Evolutionary conservation across 2,113 vertebrate genomes (phyloP), one percentile per base, ranked within the genome.

Genomic region (Pluvialis apricaria): DNA sequence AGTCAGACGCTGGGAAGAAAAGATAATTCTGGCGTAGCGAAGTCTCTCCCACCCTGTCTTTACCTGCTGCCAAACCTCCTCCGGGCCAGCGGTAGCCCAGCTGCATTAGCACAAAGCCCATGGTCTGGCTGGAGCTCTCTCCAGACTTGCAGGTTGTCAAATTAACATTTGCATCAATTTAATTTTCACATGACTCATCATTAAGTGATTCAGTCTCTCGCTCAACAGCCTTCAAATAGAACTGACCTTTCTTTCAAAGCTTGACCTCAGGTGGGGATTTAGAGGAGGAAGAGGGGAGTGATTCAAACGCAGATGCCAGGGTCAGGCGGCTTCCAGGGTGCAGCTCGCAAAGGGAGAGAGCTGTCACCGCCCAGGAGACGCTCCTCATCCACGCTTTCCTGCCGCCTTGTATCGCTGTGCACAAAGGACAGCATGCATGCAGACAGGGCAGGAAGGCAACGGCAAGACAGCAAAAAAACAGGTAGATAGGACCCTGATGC

Each of bases 231-330:
- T 95, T 83, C 87, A 95, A 88, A 96, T 90, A 90, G 82, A 78
- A 79, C 71, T 95, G 94, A 97, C 97, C 96, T 97, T 97, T 96
- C 85, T 77, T 92, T 94, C 95, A 96, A 84, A 94, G 92, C 87
- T 84, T 94, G 96, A 92, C 91, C 88, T 94, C 90, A 96, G 96
- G 97, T 95, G 69, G 89, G 75, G 91, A 88, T 96, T 90, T 96
- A 89, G 76, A 83, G 42, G 40, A 75, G 57, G 65, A 78, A 40
- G 34, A 85, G 51, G 72, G 51, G 40, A 54, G 31, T 65, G 82
- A 87, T 82, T 96, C 86, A 92, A 83, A 81, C 10, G 42, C 72
- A 90, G 92, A 92, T 24, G 51, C 58, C 83, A 82, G 82, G 90
- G 80, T 82, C 92, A 83, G 96, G 86, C 18, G 5, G 93, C 32